Percentiles rank a stretch among this genome's conserved stretches.
Conservation (phyloP, 2,113 vertebrate species). For the Myrmecobius fasciatus region DNA sequence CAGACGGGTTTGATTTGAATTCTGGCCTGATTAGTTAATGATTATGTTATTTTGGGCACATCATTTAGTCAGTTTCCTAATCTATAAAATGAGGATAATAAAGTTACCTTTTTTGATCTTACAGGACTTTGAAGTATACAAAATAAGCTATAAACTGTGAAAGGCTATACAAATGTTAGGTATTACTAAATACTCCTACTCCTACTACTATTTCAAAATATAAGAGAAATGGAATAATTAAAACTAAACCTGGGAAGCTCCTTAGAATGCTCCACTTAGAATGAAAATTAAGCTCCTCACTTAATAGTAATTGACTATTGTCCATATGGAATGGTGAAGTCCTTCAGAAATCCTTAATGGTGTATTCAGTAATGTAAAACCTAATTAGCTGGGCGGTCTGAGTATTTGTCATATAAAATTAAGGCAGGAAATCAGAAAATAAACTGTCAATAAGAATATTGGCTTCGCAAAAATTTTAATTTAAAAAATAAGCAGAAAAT, state of each 20-base stretch:
- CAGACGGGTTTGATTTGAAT: background rate
- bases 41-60: background rate
- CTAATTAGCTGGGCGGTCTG: background rate
- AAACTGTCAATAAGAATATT: background rate
- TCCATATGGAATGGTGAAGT: background rate
- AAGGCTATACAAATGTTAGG: background rate
- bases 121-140: background rate
- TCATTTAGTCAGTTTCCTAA: conserved; percentile 29
- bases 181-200: background rate
- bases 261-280: conserved; percentile 30
- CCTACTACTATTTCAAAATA: background rate
- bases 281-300: conserved; percentile 34
- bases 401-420: background rate
- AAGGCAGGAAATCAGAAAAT: conserved; percentile 45
- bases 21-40: background rate
- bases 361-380: background rate
- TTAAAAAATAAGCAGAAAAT: background rate
- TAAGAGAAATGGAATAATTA: conserved; percentile 14
- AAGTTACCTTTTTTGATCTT: background rate
- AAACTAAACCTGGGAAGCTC: conserved; percentile 1
- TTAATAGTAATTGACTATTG: background rate
- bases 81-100: background rate
- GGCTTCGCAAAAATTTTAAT: background rate
- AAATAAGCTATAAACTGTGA: background rate
- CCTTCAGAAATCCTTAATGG: conserved; percentile 49